phyloP scores from a whole-genome alignment of 2,797 vertebrate species.

The Benthosema pterotum region DNA sequence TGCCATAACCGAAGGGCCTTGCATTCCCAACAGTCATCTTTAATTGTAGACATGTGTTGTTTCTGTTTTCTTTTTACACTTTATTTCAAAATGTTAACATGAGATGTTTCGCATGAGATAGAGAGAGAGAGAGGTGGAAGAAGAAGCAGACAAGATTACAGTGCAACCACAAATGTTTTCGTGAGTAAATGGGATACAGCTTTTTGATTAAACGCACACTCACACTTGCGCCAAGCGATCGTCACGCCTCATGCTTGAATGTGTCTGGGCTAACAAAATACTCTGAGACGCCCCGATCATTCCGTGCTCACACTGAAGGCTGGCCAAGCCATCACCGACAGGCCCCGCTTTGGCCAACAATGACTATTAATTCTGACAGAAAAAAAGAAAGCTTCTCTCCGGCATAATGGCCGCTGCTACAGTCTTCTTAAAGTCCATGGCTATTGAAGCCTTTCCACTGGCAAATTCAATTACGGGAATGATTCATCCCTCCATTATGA shows the following conservation, averaged over 20 bases:
- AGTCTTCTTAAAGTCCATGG: conserved; percentile 58
- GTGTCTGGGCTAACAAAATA: conserved; percentile 41
- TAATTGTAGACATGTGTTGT: too few relatives aligned
- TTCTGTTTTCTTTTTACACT: too few relatives aligned
- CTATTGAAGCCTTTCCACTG: conserved; percentile 68
- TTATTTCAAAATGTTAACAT: too few relatives aligned
- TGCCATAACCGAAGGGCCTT: too few relatives aligned
- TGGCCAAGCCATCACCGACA: conserved; percentile 40
- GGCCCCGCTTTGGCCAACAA: conserved; percentile 39
- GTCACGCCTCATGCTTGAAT: conserved; percentile 25
- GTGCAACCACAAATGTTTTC: conserved; percentile 38
- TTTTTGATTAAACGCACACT: conserved; percentile 59
- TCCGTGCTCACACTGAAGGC: conserved; percentile 25
- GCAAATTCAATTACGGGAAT: conserved; percentile 79
- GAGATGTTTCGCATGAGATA: not conserved
- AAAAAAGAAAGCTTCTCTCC: conserved; percentile 50
- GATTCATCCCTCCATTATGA: conserved; percentile 80
- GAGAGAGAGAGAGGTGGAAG: conserved; percentile 3
- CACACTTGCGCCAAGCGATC: conserved; percentile 12
- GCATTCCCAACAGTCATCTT: too few relatives aligned
- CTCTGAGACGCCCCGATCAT: conserved; percentile 32
- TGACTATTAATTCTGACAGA: conserved; percentile 50
- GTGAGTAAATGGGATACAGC: conserved; percentile 56
- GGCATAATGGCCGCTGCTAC: conserved; percentile 41
- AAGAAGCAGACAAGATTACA: not conserved